phyloP scores from a whole-genome alignment of 2,888 invertebrate species.

The Acanthosepion pharaonis region DNA sequence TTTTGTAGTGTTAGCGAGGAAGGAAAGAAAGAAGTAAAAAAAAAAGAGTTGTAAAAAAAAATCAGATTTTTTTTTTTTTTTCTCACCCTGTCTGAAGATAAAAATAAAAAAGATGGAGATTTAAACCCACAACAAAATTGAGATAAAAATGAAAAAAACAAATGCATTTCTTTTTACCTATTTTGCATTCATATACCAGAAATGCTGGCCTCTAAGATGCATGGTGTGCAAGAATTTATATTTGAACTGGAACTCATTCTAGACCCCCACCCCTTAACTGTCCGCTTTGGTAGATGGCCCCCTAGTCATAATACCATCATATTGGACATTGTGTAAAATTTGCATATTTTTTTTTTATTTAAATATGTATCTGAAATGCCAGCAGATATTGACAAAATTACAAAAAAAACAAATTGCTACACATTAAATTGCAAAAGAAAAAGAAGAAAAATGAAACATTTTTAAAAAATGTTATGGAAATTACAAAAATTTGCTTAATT shows the following conservation, averaged over 20 bases:
- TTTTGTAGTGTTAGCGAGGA: too few relatives aligned
- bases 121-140: too few relatives aligned
- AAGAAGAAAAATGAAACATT: too few relatives aligned
- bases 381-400: background rate
- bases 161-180: too few relatives aligned
- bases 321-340: background rate
- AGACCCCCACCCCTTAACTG: background rate
- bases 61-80: too few relatives aligned
- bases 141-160: too few relatives aligned
- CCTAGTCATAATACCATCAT: background rate
- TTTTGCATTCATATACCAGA: too few relatives aligned
- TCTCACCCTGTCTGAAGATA: too few relatives aligned
- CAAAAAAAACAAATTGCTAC: background rate
- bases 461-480: background rate
- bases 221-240: background rate
- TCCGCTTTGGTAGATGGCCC: background rate
- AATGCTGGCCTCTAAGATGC: too few relatives aligned
- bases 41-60: too few relatives aligned
- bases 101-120: too few relatives aligned
- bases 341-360: background rate
- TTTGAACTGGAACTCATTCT: background rate
- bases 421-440: background rate
- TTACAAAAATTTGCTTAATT: background rate
- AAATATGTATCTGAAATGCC: background rate
- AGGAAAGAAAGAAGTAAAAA: too few relatives aligned